Evolutionary conservation across 2,113 vertebrate genomes (phyloP).

Genomic region (Puma concolor): DNA sequence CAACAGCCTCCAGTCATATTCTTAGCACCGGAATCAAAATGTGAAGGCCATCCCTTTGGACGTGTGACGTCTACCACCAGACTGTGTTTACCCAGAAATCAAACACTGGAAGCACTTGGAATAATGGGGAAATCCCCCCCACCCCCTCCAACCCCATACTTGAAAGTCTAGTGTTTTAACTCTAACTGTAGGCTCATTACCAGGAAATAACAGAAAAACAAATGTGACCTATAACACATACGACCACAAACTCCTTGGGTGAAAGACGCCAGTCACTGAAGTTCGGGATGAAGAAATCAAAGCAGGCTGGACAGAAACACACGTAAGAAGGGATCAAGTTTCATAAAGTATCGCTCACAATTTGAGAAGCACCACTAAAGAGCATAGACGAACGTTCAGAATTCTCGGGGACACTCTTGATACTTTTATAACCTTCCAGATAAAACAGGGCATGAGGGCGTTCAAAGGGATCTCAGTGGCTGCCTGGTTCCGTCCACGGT

Average conservation of each 20-base stretch:
- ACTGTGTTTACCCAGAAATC: background rate
- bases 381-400: background rate
- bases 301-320: background rate
- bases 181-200: background rate
- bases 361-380: background rate
- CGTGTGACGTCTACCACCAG: background rate
- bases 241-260: background rate
- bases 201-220: background rate
- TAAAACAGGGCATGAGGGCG: fast-evolving
- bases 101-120: background rate
- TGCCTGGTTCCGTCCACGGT: background rate
- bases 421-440: background rate
- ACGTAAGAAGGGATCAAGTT: fast-evolving
- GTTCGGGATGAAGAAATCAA: background rate
- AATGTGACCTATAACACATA: background rate
- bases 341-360: background rate
- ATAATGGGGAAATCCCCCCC: fast-evolving
- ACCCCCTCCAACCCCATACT: fast-evolving
- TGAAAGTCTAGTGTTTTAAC: background rate
- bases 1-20: fast-evolving
- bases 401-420: background rate
- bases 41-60: fast-evolving
- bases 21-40: background rate
- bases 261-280: background rate
- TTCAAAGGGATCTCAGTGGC: background rate